phyloP scores from a whole-genome alignment of 2,797 vertebrate genomes.

The Odontamblyopus rebecca region DNA sequence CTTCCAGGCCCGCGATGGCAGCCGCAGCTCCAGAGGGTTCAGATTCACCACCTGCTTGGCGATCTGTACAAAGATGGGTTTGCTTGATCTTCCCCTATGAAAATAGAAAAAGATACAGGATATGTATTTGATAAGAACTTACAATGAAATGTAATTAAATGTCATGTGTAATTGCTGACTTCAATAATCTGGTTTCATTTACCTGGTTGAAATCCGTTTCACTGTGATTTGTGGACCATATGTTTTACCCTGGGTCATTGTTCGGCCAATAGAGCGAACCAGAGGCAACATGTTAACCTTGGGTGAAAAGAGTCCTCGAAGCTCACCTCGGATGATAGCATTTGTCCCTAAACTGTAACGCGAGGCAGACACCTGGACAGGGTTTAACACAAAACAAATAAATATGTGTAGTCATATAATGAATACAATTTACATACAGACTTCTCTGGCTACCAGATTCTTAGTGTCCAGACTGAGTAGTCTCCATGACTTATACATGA shows the following conservation, averaged over 20 bases:
- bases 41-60: slow-evolving; percentile 82
- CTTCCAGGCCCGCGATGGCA: slow-evolving; percentile 84
- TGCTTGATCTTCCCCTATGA: slow-evolving; percentile 80
- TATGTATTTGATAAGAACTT: too few species aligned
- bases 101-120: neutral
- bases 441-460: slow-evolving; percentile 62
- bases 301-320: slow-evolving; percentile 81
- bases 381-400: neutral
- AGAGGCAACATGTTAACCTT: slow-evolving; percentile 84
- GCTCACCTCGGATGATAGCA: slow-evolving; percentile 79
- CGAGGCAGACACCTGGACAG: slow-evolving; percentile 69
- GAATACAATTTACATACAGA: neutral
- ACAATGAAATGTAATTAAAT: neutral
- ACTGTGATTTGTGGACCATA: slow-evolving; percentile 85
- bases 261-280: slow-evolving; percentile 80
- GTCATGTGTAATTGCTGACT: neutral
- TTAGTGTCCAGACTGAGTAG: slow-evolving; percentile 78
- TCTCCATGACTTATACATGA: slow-evolving; percentile 86
- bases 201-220: slow-evolving; percentile 82
- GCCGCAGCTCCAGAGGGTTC: slow-evolving; percentile 80
- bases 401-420: neutral
- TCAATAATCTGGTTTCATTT: slow-evolving; percentile 7
- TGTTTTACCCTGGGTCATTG: slow-evolving; percentile 85
- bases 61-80: slow-evolving; percentile 84
- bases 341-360: slow-evolving; percentile 79